Base-by-base conservation (phyloP, 2,113 vertebrate genomes). In the Esox niger region DNA sequence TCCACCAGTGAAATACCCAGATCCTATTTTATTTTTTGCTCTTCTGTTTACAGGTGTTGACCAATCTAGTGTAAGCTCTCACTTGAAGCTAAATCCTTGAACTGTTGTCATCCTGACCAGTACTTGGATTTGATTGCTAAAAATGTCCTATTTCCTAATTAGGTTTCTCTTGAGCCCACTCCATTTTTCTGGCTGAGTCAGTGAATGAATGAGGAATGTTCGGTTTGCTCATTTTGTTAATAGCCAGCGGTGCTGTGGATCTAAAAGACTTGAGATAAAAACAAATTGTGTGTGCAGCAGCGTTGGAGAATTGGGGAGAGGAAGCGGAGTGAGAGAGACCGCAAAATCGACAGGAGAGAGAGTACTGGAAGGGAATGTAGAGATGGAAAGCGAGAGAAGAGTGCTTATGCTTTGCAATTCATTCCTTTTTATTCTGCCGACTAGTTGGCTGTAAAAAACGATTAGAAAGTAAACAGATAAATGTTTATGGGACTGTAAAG, bases 391-490 rank as follows among this genome's bases (percentile, higher is more conserved):
- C 11, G 59, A 61, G 31, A 33, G 31, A 61, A 11, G 4, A 33
- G 31, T 61, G n/a, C 31, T 17, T 33, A 32, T 35, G 30, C 15
- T 57, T 30, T 49, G 59, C 63, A 47, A 27, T 68, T 6, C 55
- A 26, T 73, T 58, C 49, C 47, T 23, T 54, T 82, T 49, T 74
- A 77, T 75, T 84, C 61, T 32, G 78, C 70, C 71, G 83, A 77
- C 79, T 72, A 68, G 68, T 78, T 64, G 61, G 63, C 74, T 82
- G 69, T 46, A 70, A 77, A n/a, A 81, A 70, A 49, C 15, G 15
- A 74, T 77, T 81, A 70, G 26, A 63, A 71, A 80, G 71, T 63
- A 79, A 80, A 81, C 72, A 73, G 71, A 76, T 79, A 65, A 68
- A 76, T 8, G 61, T 84, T 81, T 82, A 80, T 82, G 68, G 77